A percentile compares a stretch with the other conserved stretches of the same genome.
phyloP scores from a whole-genome alignment of 2,888 invertebrate species.

The Epistrophella euchroma region DNA sequence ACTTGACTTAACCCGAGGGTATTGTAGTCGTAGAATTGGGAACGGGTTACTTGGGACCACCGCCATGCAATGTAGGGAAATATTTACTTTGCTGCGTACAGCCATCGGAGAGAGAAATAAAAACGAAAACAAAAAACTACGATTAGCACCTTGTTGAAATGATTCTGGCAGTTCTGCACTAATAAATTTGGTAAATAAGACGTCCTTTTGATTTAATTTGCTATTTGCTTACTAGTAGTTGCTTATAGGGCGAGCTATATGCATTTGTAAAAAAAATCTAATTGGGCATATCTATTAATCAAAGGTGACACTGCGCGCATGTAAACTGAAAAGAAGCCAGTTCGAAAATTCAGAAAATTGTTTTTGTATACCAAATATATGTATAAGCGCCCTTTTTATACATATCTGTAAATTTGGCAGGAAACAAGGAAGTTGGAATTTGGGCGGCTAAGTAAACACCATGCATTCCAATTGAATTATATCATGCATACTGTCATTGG shows the following conservation, averaged over 20 bases:
- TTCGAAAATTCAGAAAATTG: background rate
- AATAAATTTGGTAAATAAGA: slow-evolving; percentile 55
- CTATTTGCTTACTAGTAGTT: background rate
- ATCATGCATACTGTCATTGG: slow-evolving; percentile 31
- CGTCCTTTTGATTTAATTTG: slow-evolving; percentile 37
- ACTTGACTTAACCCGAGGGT: slow-evolving; percentile 58
- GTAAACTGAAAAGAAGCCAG: background rate
- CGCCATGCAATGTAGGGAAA: slow-evolving; percentile 61
- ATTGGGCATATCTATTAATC: background rate
- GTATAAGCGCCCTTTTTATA: background rate
- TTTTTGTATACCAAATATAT: too few relatives aligned
- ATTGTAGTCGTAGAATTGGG: slow-evolving; percentile 34
- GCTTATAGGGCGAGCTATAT: background rate
- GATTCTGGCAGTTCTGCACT: slow-evolving; percentile 69
- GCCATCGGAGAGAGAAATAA: slow-evolving; percentile 31
- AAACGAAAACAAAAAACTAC: slow-evolving; percentile 67
- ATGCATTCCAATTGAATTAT: slow-evolving; percentile 60
- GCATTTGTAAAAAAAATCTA: background rate
- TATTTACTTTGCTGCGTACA: slow-evolving; percentile 66
- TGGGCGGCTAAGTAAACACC: slow-evolving; percentile 10
- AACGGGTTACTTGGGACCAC: slow-evolving; percentile 66
- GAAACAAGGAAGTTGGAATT: slow-evolving; percentile 44
- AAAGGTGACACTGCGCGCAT: background rate
- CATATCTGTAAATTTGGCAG: slow-evolving; percentile 6
- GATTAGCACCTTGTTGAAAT: slow-evolving; percentile 74